Base-by-base conservation (phyloP, 92 coral and sea anemone species). In the Zoanthus gigantus region DNA sequence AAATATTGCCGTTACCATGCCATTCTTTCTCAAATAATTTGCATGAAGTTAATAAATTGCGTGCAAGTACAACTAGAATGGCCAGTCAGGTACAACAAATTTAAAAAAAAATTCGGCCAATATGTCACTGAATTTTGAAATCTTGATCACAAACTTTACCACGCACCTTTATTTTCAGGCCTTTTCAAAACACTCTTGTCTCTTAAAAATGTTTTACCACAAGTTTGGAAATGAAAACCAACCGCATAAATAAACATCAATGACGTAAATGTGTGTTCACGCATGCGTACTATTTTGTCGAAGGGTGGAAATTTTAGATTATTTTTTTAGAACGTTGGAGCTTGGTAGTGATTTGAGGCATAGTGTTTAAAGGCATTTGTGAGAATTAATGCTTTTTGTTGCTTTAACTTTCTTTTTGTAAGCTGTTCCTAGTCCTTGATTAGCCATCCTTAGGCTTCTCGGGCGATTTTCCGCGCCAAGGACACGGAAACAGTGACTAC, bases 251-350 rank as follows among this genome's bases (percentile, higher is more conserved):
- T 81, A 81, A 42, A 81, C 71, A 65, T 15, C 4, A 31, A 7
- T 81, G 85, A 81, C 85, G 85, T 81, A 74, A 81, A 31, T 30
- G 53, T 23, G 6, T 1, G 2, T 65, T 29, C n/a, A 14, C 85
- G 85, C 75, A 81, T 81, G 85, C 75, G 85, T 45, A 23, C 12
- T 46, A 58, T 11, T 32, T 4, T 53, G 75, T 18, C 6, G 73
- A 42, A 17, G 61, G 75, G 75, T 65, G 85, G 60, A 81, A 63
- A 61, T 14, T 58, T 78, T 15, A 0, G 50, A 9, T 37, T 37
- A 11, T 61, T 14, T 9, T 9, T 4, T 8, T 11, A 45, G 15
- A 46, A 58, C 57, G 10, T 77, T 42, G 7, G 18, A 44, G 31
- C 8, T 56, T 9, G 42, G 34, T 60, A 34, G 48, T n/a, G 46